Evolutionary conservation across 2,888 invertebrate genomes (phyloP), one percentile per base, ranked within the genome.

Genomic region (Drosophila quinaria): DNA sequence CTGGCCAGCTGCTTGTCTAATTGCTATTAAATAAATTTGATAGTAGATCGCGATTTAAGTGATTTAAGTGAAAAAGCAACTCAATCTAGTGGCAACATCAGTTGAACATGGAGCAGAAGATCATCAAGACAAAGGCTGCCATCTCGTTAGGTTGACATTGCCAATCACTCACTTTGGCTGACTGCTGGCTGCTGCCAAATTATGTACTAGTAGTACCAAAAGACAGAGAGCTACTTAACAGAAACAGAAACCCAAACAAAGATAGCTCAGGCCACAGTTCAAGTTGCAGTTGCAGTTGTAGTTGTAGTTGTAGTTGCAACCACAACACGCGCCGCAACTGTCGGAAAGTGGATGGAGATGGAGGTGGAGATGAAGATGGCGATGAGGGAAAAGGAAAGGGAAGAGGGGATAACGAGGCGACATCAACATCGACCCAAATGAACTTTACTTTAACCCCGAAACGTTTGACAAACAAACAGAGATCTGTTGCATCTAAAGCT

Each of bases 401-500:
- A 46, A 15, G 29, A n/a, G 33, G 9, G 64, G 70, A 33, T 58
- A 25, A 54, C 52, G 54, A 58, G 60, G 82, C 64, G 64, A 73
- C 80, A 60, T 64, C 78, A 63, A 67, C 73, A 65, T 37, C 76
- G 87, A 88, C 83, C 88, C 55, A 85, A 88, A 82, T 74, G 84
- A 84, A 84, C 84, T 86, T 78, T 78, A 74, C 80, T 79, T 65
- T 73, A 80, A 87, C 88, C 87, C 87, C 70, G 63, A 77, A 86
- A 70, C 72, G 78, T 80, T 83, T 83, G 89, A 87, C 87, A 89
- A 88, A 84, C 84, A 70, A 75, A 78, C 66, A 60, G 70, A 87
- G 80, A 82, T 87, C 86, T 73, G 44, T 62, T 63, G 69, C 77
- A 88, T 85, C 83, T 87, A 54, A 70, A 56, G 69, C 87, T 82